phyloP scores from a whole-genome alignment of 2,113 vertebrate genomes.

The Anolis sagrei region DNA sequence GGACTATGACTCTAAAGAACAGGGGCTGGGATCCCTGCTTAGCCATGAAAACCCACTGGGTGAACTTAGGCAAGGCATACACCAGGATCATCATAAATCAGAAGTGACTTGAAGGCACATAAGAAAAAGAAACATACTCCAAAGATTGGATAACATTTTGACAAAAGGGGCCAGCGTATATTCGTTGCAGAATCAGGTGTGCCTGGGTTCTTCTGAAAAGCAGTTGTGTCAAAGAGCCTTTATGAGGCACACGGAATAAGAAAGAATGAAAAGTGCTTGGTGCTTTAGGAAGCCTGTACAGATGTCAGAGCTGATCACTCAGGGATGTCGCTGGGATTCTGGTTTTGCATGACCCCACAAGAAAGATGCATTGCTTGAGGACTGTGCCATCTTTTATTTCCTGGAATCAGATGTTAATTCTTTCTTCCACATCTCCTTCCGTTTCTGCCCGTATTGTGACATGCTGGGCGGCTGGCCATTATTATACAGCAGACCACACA shows the following conservation, averaged over 20 bases:
- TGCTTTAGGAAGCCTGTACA: neutral
- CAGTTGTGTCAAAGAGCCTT: neutral
- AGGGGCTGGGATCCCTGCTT: too few species aligned
- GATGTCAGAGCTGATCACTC: neutral
- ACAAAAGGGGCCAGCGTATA: neutral
- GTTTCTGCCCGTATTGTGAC: neutral
- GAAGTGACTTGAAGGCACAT: too few species aligned
- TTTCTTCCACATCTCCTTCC: neutral
- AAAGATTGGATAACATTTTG: neutral
- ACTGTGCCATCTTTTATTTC: conserved; percentile 8
- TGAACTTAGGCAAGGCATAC: too few species aligned
- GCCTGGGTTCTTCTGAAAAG: neutral
- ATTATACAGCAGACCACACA: neutral
- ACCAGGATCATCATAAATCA: too few species aligned
- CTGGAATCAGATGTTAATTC: neutral
- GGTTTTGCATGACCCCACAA: neutral
- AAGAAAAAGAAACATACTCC: neutral
- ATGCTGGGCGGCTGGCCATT: neutral
- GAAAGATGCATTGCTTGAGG: neutral
- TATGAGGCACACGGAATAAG: neutral
- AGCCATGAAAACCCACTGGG: too few species aligned
- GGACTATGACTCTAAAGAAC: too few species aligned
- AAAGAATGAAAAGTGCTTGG: neutral
- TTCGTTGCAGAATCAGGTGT: neutral
- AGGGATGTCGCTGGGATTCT: neutral